Evolutionary conservation across 2,113 vertebrate species (phyloP).

Genomic region (Esox niger): DNA sequence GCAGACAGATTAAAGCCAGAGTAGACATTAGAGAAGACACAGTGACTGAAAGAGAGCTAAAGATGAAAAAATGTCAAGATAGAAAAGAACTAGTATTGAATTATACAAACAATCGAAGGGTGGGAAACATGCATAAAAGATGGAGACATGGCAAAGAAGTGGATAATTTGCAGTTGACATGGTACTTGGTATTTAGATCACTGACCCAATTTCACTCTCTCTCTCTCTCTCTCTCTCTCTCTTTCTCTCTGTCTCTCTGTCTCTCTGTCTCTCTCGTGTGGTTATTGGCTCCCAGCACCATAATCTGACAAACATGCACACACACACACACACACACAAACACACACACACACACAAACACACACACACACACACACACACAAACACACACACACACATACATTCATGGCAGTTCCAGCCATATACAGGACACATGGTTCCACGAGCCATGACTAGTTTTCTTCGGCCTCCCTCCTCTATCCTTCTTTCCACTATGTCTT

Average conservation of each 20-base stretch:
- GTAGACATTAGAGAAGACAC: not conserved
- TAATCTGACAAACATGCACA: constrained; percentile 53
- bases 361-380: too few relatives aligned
- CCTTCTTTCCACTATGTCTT: not conserved
- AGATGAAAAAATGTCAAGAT: not conserved
- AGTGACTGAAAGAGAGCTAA: not conserved
- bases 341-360: constrained; percentile 41
- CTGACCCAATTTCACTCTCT: constrained; percentile 71
- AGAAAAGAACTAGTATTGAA: constrained; percentile 4
- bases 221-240: constrained; percentile 41
- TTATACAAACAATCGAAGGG: not conserved
- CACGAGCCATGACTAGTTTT: constrained; percentile 18
- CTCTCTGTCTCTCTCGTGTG: constrained; percentile 48
- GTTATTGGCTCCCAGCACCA: constrained; percentile 62
- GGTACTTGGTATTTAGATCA: constrained; percentile 69
- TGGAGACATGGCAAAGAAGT: constrained; percentile 44
- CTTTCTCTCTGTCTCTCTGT: constrained; percentile 42
- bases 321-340: constrained; percentile 38
- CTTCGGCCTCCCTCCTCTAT: constrained; percentile 5
- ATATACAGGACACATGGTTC: constrained; percentile 31
- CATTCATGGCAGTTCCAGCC: constrained; percentile 15
- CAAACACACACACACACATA: too few relatives aligned
- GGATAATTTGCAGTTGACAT: constrained; percentile 65
- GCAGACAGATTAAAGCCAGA: not conserved
- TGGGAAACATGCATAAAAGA: constrained; percentile 6